Percentiles rank a stretch among this genome's conserved stretches.
These are phyloP conservation scores for Bombyx mori DNA, from an alignment of 1,140 invertebrate species.

Conservation along the genomic window ASM3026992v2 NC_085117.1:12117001-12117500, in stretches of 20 bases:
- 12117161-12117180: slow-evolving; percentile 59
- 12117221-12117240: slow-evolving; percentile 44
- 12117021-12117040: too few species aligned
- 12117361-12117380: background rate
- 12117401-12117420: too few species aligned
- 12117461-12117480: too few species aligned
- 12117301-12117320: slow-evolving; percentile 42
- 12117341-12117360: slow-evolving; percentile 14
- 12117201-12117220: slow-evolving; percentile 46
- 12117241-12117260: slow-evolving; percentile 34
- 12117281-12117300: slow-evolving; percentile 52
- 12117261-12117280: slow-evolving; percentile 55
- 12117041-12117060: too few species aligned
- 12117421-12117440: too few species aligned
- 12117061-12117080: too few species aligned
- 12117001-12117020: too few species aligned
- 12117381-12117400: too few species aligned
- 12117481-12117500: too few species aligned
- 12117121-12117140: slow-evolving; percentile 23
- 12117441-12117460: too few species aligned
- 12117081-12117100: background rate
- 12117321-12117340: slow-evolving; percentile 54
- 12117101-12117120: background rate
- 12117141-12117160: slow-evolving; percentile 34
- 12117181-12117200: slow-evolving; percentile 41